Evolutionary conservation across 2,797 vertebrate genomes (phyloP), one percentile per base, ranked within the genome.

Genomic region (Trichosurus vulpecula): DNA sequence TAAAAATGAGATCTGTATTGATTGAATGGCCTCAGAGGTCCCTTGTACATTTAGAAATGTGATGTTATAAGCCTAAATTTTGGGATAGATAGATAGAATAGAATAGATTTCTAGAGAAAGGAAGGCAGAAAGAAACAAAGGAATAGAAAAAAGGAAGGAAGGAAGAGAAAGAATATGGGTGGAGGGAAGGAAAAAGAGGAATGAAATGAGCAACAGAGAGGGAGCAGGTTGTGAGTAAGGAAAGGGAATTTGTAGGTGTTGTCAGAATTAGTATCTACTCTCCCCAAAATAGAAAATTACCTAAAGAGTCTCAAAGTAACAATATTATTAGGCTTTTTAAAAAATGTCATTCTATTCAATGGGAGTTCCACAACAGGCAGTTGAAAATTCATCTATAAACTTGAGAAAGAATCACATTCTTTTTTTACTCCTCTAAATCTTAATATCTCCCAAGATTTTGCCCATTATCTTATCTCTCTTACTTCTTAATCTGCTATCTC

Each of bases 151-250:
- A 25, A 25, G 54, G 16, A 25, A 54, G 54, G 54, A 54, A 54
- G 56, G 5, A 29, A 11, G 29, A 11, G 29, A 13, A 4, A 13
- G 11, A 13, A 61, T 1, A 30, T 56, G 5, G 22, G 29, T 30
- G 8, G 1, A 57, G 27, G 56, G 57, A 61, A 61, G 8, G 27
- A 11, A 9, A 31, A 58, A 58, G 2, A 66, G 4, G 41, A 81
- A 94, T 41, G 0, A 94, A 96, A 95, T 61, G 41, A 19, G 53
- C 93, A 81, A 58, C 8, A 30, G 5, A 55, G 29, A 54, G 14
- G 57, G 11, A 19, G 95, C 91, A 90, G 51, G 61, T 90, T 90
- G 94, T 56, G 6, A 90, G 89, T 90, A 54, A 96, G 74, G 19
- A 91, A 94, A 54, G 61, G 8, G 25, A 89, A 94, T n/a, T 52